phyloP scores from a whole-genome alignment of 2,888 invertebrate species.

The Conistra vaccinii region DNA sequence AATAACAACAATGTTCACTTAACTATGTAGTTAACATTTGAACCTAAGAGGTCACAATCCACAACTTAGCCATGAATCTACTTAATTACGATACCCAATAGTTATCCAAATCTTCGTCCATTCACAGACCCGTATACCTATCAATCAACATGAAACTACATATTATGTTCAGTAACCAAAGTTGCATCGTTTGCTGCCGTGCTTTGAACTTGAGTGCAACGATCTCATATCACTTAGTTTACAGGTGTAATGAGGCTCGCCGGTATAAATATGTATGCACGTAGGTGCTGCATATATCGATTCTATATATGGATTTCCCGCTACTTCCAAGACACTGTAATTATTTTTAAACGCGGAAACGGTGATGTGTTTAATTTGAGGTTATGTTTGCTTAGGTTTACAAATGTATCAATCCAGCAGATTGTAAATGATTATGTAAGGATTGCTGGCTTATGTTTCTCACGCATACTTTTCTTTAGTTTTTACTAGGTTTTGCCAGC shows the following conservation, averaged over 20 bases:
- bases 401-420: not conserved
- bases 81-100: slow-evolving; percentile 13
- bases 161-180: slow-evolving; percentile 10
- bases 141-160: slow-evolving; percentile 38
- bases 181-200: slow-evolving; percentile 35
- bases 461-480: not conserved
- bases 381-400: slow-evolving; percentile 32
- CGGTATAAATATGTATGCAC: slow-evolving; percentile 32
- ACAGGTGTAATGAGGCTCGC: slow-evolving; percentile 59
- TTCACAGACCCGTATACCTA: slow-evolving; percentile 18
- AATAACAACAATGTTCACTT: not conserved
- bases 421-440: not conserved
- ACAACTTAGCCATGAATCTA: slow-evolving; percentile 10
- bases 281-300: slow-evolving; percentile 37
- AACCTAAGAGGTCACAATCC: slow-evolving; percentile 9
- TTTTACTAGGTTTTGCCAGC: too few species aligned
- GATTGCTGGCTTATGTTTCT: slow-evolving; percentile 9
- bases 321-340: slow-evolving; percentile 45
- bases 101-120: slow-evolving; percentile 16
- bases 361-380: slow-evolving; percentile 20
- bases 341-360: slow-evolving; percentile 55
- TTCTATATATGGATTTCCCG: slow-evolving; percentile 52
- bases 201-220: slow-evolving; percentile 52
- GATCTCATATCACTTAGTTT: slow-evolving; percentile 57
- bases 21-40: slow-evolving; percentile 2